Conservation (phyloP, 1,140 invertebrate species). For the Macrotrachela quadricornifera region DNA sequence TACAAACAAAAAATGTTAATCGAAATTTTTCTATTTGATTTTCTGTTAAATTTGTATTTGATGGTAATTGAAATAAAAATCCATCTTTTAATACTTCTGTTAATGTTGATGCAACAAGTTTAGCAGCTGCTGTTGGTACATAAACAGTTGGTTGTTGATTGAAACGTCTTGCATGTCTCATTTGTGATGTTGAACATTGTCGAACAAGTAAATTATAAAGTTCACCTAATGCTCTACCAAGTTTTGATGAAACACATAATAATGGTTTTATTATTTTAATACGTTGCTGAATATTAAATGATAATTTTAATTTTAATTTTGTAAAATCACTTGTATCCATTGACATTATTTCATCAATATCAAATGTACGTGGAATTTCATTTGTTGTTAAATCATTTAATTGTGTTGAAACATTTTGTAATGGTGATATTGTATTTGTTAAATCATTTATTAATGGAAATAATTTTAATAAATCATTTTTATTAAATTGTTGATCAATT, state of each 20-base stretch:
- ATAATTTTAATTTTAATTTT: too few relatives aligned
- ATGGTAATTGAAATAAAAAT: slow-evolving; percentile 8
- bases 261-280: slow-evolving; percentile 50
- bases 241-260: slow-evolving; percentile 51
- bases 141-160: neutral
- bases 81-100: neutral
- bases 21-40: slow-evolving; percentile 25
- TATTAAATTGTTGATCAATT: slow-evolving; percentile 45
- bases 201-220: slow-evolving; percentile 62
- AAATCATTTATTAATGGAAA: slow-evolving; percentile 22
- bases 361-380: neutral
- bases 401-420: neutral
- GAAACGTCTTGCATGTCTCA: too few relatives aligned
- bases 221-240: slow-evolving; percentile 59
- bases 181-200: slow-evolving; percentile 45
- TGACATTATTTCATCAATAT: too few relatives aligned
- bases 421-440: slow-evolving; percentile 4
- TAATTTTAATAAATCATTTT: slow-evolving; percentile 47
- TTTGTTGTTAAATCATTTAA: neutral
- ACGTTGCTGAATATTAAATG: slow-evolving; percentile 16
- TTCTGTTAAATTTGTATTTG: neutral
- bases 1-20: slow-evolving; percentile 63
- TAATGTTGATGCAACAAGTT: slow-evolving; percentile 37
- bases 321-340: too few relatives aligned
- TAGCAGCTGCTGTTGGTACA: slow-evolving; percentile 46